Base-by-base conservation (phyloP, 2,888 invertebrate species). In the Argyresthia albistria region DNA sequence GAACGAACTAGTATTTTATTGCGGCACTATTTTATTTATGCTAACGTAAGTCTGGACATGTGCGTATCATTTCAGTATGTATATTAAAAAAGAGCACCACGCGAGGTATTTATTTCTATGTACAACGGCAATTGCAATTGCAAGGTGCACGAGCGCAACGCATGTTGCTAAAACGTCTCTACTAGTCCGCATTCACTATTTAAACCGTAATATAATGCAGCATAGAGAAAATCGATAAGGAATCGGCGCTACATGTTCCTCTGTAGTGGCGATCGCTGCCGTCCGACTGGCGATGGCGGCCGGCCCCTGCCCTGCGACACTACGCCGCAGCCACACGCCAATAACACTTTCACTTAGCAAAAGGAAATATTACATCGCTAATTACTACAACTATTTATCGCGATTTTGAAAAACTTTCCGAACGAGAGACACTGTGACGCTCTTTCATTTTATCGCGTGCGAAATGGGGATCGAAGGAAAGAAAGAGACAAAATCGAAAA, bases 191-290 rank as follows among this genome's bases (percentile, higher is more conserved):
- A 78, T 73, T 76, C 80, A 79, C 79, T 69, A 73, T 77, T 76
- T 73, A 69, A 76, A 75, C 72, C 71, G 75, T 77, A 74, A 76
- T 78, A 78, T 80, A 80, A 81, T 84, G 82, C 86, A 80, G 86
- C 79, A 80, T 76, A 73, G 76, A 77, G 81, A 86, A 84, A 86
- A 86, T 86, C 86, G 82, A 86, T 86, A 86, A 80, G 77, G 76
- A 77, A 79, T 78, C 80, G 70, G 76, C 76, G 77, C 71, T 76
- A 76, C 75, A 75, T 73, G n/a, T 65, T 72, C 25, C 69, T 68
- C 61, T 63, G 67, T 25, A 25, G 25, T 25, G 39, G 39, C 39
- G n/a, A n/a, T n/a, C n/a, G 39, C 39, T 39, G 66, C 67, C 70
- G 39, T 1, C 39, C 3, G 39, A 39, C 39, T 9, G 10, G 4